Percentiles rank a stretch among this genome's conserved stretches.
Conservation (phyloP, 2,797 vertebrate genomes). For the Tragopan temminckii region DNA sequence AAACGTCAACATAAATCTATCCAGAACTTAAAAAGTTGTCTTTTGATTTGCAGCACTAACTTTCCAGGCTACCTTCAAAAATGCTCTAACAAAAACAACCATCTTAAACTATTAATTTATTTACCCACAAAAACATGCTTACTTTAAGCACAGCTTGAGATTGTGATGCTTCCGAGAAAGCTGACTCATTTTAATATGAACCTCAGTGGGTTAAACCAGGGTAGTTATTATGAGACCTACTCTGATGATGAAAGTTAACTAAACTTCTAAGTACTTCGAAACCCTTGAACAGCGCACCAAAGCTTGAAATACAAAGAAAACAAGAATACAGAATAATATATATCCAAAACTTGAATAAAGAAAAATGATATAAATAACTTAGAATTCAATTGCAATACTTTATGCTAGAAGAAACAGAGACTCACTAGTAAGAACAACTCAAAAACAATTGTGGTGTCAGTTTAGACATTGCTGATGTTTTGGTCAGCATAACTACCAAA, state of each 20-base stretch:
- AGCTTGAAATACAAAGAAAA: background rate
- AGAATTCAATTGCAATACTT: background rate
- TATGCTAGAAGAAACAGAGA: background rate
- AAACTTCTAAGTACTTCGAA: background rate
- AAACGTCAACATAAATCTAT: background rate
- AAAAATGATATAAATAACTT: background rate
- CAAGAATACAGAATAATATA: background rate
- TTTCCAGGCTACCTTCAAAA: background rate
- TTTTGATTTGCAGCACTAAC: background rate
- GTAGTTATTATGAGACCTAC: background rate
- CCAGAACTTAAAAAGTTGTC: background rate
- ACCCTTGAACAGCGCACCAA: background rate
- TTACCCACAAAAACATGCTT: background rate
- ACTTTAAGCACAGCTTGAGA: background rate
- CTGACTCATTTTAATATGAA: background rate
- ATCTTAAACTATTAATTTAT: background rate
- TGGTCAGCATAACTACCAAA: background rate
- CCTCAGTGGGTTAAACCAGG: background rate
- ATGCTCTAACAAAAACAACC: background rate
- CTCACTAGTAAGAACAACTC: background rate
- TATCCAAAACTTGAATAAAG: background rate
- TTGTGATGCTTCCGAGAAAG: background rate
- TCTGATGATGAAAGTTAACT: background rate
- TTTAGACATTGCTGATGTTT: background rate
- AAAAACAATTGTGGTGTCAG: background rate